These are phyloP conservation scores for Cydia strobilella DNA, from an alignment of 1,140 invertebrate genomes.

Conservation along the genomic window DNA sequence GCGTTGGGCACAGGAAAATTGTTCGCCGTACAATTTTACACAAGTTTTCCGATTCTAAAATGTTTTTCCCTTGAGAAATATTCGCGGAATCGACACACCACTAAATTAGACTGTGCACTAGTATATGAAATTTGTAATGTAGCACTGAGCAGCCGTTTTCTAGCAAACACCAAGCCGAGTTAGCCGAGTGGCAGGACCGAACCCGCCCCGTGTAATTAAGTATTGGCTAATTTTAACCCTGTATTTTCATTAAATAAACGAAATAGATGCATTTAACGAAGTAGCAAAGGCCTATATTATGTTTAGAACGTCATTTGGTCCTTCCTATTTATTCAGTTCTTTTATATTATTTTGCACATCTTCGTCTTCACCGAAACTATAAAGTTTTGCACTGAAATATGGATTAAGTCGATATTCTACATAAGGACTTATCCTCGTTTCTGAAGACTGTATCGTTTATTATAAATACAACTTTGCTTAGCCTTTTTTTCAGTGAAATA, in stretches of 20 bases:
- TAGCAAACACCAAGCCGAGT: neutral
- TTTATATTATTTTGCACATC: no score
- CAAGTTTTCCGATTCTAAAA: neutral
- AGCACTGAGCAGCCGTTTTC: neutral
- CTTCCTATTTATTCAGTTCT: no score
- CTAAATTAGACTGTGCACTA: neutral
- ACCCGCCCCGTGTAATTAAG: neutral
- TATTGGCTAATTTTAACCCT: neutral
- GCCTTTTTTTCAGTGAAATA: no score
- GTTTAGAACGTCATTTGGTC: no score
- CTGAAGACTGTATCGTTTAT: no score
- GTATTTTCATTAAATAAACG: neutral
- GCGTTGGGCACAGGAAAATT: neutral
- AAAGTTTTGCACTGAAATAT: no score
- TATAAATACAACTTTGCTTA: no score
- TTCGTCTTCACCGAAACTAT: no score
- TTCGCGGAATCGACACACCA: neutral
- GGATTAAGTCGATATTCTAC: no score
- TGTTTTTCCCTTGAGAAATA: neutral
- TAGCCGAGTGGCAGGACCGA: neutral
- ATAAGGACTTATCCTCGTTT: no score
- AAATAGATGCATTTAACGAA: no score
- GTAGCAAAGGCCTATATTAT: no score
- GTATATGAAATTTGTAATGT: neutral
- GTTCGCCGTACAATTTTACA: neutral